Base-by-base conservation (phyloP, 2,797 vertebrate species). In the Mormyrops attenuatus region DNA sequence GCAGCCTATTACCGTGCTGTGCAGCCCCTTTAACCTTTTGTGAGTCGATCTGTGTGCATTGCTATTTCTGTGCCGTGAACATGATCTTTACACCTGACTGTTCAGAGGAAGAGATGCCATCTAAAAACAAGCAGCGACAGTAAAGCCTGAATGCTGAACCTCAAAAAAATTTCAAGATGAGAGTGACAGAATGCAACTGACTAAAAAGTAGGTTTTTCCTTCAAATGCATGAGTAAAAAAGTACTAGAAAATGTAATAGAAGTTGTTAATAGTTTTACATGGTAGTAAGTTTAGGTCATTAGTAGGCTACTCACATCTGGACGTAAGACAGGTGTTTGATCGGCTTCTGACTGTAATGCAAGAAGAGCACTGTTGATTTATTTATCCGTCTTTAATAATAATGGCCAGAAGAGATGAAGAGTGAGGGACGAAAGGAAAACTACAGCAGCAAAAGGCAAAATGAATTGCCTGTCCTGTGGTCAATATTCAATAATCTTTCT, bases 391-490 rank as follows among this genome's bases (percentile, higher is more conserved):
- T 57, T 38, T 63, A 82, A 52, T 91, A 47, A 85, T 82, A 90
- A 88, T 66, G 80, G 85, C 77, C 60, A 47, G 57, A 49, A 38
- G 50, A 55, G 52, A 69, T 88, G 53, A 38, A 88, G 88, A 89
- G 89, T 91, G 89, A 82, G 52, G 52, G 89, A 88, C 13, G 89
- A 50, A 88, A 69, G 66, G 77, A 34, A 60, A 90, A 89, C 26
- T 88, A 89, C 89, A 89, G 87, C 88, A 89, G 55, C 88, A 89
- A 89, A 90, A 91, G 77, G 57, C 80, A 77, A 90, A 91, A 84
- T 89, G 87, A 89, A 85, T 90, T 66, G 49, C 91, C 38, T 66
- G 47, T 89, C 77, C 66, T 88, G 90, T 91, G 91, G 89, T 92
- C 89, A 92, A 26, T 88, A 88, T 87, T 89, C 57, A 91, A 87